phyloP scores from a whole-genome alignment of 2,113 vertebrate species.

The Lipophrys pholis region DNA sequence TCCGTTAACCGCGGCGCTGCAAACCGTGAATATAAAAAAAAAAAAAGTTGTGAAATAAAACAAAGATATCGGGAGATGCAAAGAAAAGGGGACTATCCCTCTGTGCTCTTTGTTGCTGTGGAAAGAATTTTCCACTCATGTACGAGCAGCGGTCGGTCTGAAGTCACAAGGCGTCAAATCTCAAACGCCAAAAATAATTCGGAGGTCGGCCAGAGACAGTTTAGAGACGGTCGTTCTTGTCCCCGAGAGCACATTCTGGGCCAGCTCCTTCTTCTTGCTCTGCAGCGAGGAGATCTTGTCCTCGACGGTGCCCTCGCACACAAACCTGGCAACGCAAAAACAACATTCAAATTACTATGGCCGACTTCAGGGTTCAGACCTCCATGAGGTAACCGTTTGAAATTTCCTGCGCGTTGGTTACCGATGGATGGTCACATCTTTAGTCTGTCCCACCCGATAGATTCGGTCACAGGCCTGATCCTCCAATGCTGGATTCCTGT shows the following conservation, averaged over 20 bases:
- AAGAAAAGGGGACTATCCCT: too few species aligned
- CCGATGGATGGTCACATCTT: constrained; percentile 94
- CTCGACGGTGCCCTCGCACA: constrained; percentile 93
- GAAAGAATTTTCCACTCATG: too few species aligned
- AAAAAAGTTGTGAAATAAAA: too few species aligned
- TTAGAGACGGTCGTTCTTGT: constrained; percentile 86
- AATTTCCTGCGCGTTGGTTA: constrained; percentile 55
- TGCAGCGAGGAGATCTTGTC: constrained; percentile 94
- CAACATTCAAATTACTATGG: too few species aligned
- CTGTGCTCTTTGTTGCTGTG: too few species aligned
- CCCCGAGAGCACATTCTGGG: constrained; percentile 92
- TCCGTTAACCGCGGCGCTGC: too few species aligned
- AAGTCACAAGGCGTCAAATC: not conserved
- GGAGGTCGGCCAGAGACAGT: constrained; percentile 93
- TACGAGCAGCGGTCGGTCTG: too few species aligned
- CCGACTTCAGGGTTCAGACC: too few species aligned
- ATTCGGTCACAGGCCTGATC: constrained; percentile 97
- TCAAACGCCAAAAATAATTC: constrained; percentile 89
- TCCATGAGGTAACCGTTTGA: too few species aligned
- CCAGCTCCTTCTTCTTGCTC: constrained; percentile 91
- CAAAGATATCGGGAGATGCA: too few species aligned
- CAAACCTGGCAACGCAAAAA: constrained; percentile 84
- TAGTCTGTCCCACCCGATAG: constrained; percentile 92
- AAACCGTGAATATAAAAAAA: too few species aligned
- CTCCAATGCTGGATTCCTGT: constrained; percentile 96